Base-by-base conservation (phyloP, 2,113 vertebrate genomes). In the Megaleporinus macrocephalus region DNA sequence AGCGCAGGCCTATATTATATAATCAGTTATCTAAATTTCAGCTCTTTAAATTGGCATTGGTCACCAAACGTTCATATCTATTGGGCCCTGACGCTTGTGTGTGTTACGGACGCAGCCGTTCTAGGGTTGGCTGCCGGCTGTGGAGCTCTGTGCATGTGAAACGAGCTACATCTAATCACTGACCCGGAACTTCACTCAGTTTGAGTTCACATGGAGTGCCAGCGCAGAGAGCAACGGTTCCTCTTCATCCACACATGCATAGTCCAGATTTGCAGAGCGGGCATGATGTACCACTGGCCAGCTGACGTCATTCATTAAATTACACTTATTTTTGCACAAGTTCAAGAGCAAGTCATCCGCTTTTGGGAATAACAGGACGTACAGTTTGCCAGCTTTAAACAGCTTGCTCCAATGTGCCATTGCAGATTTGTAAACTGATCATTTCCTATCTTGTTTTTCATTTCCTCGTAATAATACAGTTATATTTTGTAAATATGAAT, bases 101-200 rank as follows among this genome's bases (percentile, higher is more conserved):
- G 7, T 57, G n/a, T 44, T 11, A 44, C 41, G 5, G 20, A n/a
- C 22, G 22, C 47, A 33, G 22, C 26, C 22, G 30, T 53, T 15
- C 41, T 24, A 69, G 47, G 55, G 26, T 51, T 73, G 44, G 10
- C 65, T 68, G 16, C 65, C 22, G 16, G 66, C 33, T 5, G 20
- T 70, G 36, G 30, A 26, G 36, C 33, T 76, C 36, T 86, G 88
- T 83, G 68, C 36, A 63, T 65, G 89, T 83, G 88, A 90, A 90
- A 87, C 88, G 83, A 90, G 86, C 86, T 90, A 87, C 29, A 47
- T 47, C 88, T 91, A 89, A 92, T 92, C 90, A 91, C 88, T 88
- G 87, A 89, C 53, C 63, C 87, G 82, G 84, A 90, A 90, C 87
- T 89, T 78, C 85, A 88, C 88, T 86, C 80, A 11, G 63, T 89